These are phyloP conservation scores for Candidula unifasciata DNA, from an alignment of 2,888 invertebrate genomes.

Conservation along the genomic window DNA sequence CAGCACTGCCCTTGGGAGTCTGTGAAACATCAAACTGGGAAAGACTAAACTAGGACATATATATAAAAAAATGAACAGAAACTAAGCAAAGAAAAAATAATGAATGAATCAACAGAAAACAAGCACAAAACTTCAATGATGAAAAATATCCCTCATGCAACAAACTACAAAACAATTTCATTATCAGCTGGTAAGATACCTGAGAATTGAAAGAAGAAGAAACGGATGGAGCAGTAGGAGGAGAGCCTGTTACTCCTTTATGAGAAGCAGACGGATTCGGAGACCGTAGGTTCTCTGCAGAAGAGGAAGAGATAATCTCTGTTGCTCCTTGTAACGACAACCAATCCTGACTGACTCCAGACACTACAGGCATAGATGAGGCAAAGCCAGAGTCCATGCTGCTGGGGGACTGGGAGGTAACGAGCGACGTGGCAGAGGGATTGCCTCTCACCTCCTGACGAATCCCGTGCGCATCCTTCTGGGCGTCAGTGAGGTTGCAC, in stretches of 20 bases:
- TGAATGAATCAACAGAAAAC: not conserved
- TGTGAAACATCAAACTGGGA: too few relatives aligned
- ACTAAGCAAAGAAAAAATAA: not conserved
- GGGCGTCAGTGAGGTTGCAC: conserved; percentile 75
- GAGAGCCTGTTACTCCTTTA: not conserved
- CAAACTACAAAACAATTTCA: not conserved
- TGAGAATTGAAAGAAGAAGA: conserved; percentile 40
- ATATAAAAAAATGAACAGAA: not conserved
- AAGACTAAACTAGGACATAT: too few relatives aligned
- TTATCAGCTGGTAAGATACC: conserved; percentile 28
- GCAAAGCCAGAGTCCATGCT: conserved; percentile 36
- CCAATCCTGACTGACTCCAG: not conserved
- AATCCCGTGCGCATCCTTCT: conserved; percentile 74
- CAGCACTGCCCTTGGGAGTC: too few relatives aligned
- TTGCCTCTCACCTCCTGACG: conserved; percentile 39
- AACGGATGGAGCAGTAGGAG: conserved; percentile 18
- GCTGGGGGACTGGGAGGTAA: conserved; percentile 13
- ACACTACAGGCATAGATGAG: conserved; percentile 5
- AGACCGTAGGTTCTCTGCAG: not conserved
- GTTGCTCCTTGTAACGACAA: not conserved
- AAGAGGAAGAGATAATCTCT: not conserved
- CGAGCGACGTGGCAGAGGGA: conserved; percentile 55
- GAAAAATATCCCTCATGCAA: not conserved
- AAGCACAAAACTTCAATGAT: not conserved
- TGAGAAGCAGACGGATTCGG: conserved; percentile 12